Percentiles rank a stretch among this genome's conserved stretches.
Evolutionary conservation across 2,888 invertebrate genomes (phyloP).

Genomic region (Dendrolimus pini): DNA sequence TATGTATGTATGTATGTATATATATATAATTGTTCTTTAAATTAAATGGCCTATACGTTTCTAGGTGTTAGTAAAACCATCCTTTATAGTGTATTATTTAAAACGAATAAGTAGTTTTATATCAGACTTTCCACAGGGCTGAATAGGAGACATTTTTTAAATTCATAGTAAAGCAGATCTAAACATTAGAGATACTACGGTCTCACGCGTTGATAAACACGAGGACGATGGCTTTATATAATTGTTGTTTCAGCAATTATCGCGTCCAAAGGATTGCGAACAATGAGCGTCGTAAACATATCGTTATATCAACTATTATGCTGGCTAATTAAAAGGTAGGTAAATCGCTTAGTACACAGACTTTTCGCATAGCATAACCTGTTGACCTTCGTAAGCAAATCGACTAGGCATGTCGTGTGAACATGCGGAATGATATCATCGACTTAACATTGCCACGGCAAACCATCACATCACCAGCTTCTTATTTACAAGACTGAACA

Average conservation of each 20-base stretch:
- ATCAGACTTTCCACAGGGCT: no score
- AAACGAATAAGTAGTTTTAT: no score
- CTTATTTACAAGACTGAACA: constrained; percentile 17
- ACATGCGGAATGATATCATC: constrained; percentile 47
- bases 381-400: constrained; percentile 38
- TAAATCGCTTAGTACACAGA: neutral
- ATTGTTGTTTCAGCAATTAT: neutral
- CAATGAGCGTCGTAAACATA: neutral
- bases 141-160: no score
- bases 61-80: no score
- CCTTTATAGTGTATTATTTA: no score
- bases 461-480: constrained; percentile 31
- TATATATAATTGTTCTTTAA: no score
- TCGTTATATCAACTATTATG: neutral
- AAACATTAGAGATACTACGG: no score
- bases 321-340: neutral
- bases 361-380: constrained; percentile 14
- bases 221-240: no score
- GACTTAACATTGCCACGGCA: constrained; percentile 19
- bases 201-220: no score
- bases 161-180: no score
- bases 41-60: no score
- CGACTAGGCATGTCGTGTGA: constrained; percentile 31
- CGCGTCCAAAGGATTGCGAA: neutral
- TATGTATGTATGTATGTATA: no score